These are phyloP conservation scores for Epinotia demarniana DNA, from an alignment of 2,888 invertebrate genomes.

Conservation along the genomic window DNA sequence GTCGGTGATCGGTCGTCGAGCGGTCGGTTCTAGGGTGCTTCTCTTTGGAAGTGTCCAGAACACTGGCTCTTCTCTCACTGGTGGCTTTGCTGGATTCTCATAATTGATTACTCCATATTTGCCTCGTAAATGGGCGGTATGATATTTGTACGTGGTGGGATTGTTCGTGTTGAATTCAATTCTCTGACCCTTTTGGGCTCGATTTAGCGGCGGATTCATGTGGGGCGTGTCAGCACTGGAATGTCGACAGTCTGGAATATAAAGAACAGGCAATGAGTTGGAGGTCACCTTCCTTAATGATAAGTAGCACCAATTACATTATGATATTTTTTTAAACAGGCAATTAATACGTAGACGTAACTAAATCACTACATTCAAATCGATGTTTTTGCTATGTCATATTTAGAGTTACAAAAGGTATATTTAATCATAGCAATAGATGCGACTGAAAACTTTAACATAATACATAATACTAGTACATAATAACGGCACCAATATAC, in stretches of 20 bases:
- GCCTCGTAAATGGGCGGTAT: conserved; percentile 72
- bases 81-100: conserved; percentile 57
- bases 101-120: conserved; percentile 69
- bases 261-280: conserved; percentile 46
- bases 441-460: conserved; percentile 27
- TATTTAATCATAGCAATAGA: conserved; percentile 18
- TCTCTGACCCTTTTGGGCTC: conserved; percentile 60
- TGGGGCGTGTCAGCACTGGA: conserved; percentile 84
- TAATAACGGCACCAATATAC: conserved; percentile 50
- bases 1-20: conserved; percentile 50
- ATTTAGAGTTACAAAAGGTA: conserved; percentile 5
- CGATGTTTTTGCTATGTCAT: conserved; percentile 2
- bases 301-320: not conserved
- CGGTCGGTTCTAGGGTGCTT: conserved; percentile 57
- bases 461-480: conserved; percentile 34
- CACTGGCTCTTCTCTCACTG: conserved; percentile 71
- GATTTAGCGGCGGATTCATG: conserved; percentile 63
- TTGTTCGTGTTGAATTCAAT: conserved; percentile 67
- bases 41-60: conserved; percentile 86
- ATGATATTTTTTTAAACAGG: conserved; percentile 34
- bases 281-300: not conserved
- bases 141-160: conserved; percentile 64
- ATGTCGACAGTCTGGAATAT: conserved; percentile 86
- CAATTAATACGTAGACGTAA: conserved; percentile 31
- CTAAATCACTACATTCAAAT: conserved; percentile 18